A percentile compares a stretch with the other conserved stretches of the same genome.
Evolutionary conservation across 2,113 vertebrate species (phyloP).

Genomic region (Orthonyx spaldingii): DNA sequence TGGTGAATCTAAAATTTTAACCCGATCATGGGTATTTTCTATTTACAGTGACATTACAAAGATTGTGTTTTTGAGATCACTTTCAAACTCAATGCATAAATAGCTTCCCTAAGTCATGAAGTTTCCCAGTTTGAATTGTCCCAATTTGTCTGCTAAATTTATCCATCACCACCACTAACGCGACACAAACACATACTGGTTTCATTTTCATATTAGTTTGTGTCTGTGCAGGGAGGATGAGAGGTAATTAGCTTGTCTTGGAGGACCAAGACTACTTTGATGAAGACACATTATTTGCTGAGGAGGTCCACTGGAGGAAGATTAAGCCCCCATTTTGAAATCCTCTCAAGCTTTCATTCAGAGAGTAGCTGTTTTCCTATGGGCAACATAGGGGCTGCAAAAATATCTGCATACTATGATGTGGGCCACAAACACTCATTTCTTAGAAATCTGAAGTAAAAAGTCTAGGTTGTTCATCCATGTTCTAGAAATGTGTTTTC

Average conservation of each 20-base stretch:
- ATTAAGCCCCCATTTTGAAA: background rate
- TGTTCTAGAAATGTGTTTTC: background rate
- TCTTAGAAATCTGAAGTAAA: background rate
- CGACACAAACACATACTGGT: background rate
- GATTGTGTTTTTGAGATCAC: background rate
- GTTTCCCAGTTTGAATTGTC: background rate
- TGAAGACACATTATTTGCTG: background rate
- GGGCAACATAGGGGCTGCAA: background rate
- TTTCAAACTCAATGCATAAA: background rate
- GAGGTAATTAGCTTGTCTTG: background rate
- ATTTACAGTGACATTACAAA: background rate
- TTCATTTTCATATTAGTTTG: background rate
- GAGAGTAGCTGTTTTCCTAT: background rate
- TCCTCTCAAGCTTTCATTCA: background rate
- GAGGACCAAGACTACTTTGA: background rate
- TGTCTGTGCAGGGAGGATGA: background rate
- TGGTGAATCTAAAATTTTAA: slow-evolving; percentile 39
- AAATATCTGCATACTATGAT: background rate
- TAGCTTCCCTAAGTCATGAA: background rate
- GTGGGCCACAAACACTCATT: background rate
- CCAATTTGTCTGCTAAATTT: background rate
- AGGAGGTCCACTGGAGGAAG: background rate
- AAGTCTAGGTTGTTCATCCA: background rate
- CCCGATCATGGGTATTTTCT: background rate
- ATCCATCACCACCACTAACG: background rate